Evolutionary conservation across 2,888 invertebrate genomes (phyloP), one percentile per base, ranked within the genome.

Genomic region (Phlogophora meticulosa): DNA sequence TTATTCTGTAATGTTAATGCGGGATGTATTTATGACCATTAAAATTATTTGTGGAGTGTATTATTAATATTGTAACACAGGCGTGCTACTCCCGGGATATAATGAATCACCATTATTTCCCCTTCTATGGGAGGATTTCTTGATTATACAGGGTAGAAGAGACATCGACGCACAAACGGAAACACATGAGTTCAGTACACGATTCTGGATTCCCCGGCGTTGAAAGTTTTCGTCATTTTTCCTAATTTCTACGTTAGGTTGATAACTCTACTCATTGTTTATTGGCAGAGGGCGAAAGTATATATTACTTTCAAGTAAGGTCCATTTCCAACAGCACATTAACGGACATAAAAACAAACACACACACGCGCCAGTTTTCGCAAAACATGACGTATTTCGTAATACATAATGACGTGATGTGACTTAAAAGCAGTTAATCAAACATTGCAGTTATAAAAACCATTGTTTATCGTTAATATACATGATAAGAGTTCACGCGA

Each of bases 401-500:
- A 77, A 77, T 53, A 43, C 10, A 0, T 13, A 49, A 49, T 76
- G 57, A 46, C 61, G 66, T 61, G 67, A 32, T 42, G 61, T 63
- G 68, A 77, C 72, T 72, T 67, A 75, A 65, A 60, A 76, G 57
- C 24, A 43, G 66, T 66, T 71, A 74, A 71, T 66, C 45, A 80
- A 80, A 80, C 62, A 46, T 9, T 22, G 56, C 60, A 46, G 58
- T 72, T 49, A 28, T 28, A 67, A 71, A 49, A 78, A 55, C 68
- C 62, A 52, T 17, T 59, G 56, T 72, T 57, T 73, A 62, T 46
- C 15, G 17, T 69, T 4, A 28, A 28, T 28, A 28, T 5, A 28
- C 5, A 28, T 71, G 81, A 81, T 81, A 81, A 81, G 57, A 65
- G 59, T 66, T 72, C 79, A 80, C 77, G 72, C 69, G 74, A 77